Evolutionary conservation across 2,113 vertebrate species (phyloP), one percentile per base, ranked within the genome.

Genomic region (Astur gentilis): DNA sequence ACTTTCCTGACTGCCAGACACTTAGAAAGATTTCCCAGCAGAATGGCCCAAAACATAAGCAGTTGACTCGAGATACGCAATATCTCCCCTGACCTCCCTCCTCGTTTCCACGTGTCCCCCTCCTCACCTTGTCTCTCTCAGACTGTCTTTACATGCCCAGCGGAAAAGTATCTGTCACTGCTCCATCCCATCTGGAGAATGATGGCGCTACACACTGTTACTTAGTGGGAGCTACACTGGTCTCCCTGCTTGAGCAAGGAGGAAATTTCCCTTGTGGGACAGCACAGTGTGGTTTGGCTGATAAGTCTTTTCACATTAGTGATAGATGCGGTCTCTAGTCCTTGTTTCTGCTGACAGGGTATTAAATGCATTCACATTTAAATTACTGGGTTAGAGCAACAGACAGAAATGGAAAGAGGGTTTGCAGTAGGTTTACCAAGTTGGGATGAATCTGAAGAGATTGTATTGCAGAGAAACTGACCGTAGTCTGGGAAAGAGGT

Each of bases 61-160:
- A n/a, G 3, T 12, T 12, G 5, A 1, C 9, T 80, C 47, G 19
- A 44, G 29, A 6, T 32, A 1, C 0, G 9, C 19, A 13, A 0
- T 13, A 25, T 65, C 57, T 58, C 61, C 66, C 83, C 44, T 80
- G 29, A 21, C 23, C 38, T 85, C 36, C 47, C 45, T 89, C 38
- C 29, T 60, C 2, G 0, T 64, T 73, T 44, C 82, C 52, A 25
- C 1, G 22, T 2, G 29, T 32, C 67, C 38, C 45, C 34, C 60
- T 84, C 17, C 60, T 84, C 19, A 2, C 67, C 0, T 4, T 25
- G 44, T 29, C 64, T 11, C 49, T 29, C 58, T 50, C 17, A 50
- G 83, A 14, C 12, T 52, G 34, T 16, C 50, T 8, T 65, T 42
- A 17, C 20, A 3, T 34, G 31, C 32, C 42, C 22, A 21, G 60